Evolutionary conservation across 1,140 invertebrate species (phyloP), one percentile per base, ranked within the genome.

Genomic region (Dendroctonus ponderosae): DNA sequence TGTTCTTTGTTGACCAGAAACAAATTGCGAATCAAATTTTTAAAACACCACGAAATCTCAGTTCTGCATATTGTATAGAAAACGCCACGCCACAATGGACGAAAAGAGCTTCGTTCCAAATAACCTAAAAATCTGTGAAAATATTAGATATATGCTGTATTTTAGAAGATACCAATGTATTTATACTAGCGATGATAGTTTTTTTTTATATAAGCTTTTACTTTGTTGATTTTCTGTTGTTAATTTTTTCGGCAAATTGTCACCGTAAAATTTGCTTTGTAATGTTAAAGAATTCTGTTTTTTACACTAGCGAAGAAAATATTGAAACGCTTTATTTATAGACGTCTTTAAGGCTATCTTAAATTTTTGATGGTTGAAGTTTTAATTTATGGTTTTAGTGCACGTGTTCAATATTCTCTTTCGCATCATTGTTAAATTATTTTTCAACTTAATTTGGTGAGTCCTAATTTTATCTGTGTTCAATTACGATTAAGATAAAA

Each of bases 131-230:
- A 65, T 49, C 64, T 59, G 64, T 66, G 64, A 66, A 65, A 57
- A 65, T 66, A 66, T 43, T 66, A 59, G 64, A 66, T 14, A 63
- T 60, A 56, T 43, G 49, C 43, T 66, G 64, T 66, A 66, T 66
- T 66, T 66, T 66, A 66, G 64, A 52, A 50, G 39, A 66, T 59
- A 66, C 64, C 56, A 59, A 43, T 51, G 64, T 66, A 66, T 66
- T 66, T 66, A 66, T 66, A 66, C 52, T 66, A 66, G 64, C 41
- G 60, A 42, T 56, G 42, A 66, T 66, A 66, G 54, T 66, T 66
- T 66, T 66, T 59, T 57, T 46, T 2, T 2, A 11, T 46, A 46
- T 46, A 46, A 46, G 43, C 8, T 11, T 12, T 46, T 12, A 12
- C 12, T 46, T 46, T 46, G 43, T 46, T 46, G 43, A 46, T 46